phyloP scores from a whole-genome alignment of 2,113 vertebrate species.

The Pelusios castaneus region DNA sequence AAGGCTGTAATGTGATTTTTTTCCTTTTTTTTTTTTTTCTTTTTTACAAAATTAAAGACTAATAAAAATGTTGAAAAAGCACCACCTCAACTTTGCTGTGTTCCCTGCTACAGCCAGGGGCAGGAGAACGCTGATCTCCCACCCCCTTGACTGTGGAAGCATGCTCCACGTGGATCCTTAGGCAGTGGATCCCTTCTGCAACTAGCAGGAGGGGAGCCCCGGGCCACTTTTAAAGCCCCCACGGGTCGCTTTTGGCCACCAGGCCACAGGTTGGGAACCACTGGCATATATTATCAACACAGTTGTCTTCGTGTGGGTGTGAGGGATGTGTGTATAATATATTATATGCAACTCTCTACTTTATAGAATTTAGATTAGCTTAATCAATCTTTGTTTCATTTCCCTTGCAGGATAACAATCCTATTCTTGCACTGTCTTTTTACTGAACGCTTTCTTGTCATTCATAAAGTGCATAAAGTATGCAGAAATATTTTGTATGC shows the following conservation, averaged over 20 bases:
- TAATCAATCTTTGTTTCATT: background rate
- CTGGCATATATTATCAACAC: background rate
- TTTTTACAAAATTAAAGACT: background rate
- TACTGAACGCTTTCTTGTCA: background rate
- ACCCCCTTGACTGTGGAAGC: no score
- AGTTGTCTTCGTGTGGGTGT: background rate
- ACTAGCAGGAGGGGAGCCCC: no score
- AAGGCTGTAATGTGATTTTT: background rate
- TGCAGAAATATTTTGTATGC: background rate
- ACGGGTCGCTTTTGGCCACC: no score
- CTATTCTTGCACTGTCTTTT: background rate
- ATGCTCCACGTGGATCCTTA: no score
- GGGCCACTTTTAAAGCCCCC: no score
- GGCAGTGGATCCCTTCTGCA: no score
- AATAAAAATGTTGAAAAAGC: background rate
- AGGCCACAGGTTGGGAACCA: no score
- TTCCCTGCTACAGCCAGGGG: no score
- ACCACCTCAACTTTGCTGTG: no score
- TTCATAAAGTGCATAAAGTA: background rate
- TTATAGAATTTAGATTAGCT: background rate
- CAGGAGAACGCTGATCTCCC: no score
- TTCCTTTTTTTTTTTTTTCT: background rate
- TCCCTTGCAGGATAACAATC: background rate
- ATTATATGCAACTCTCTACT: background rate
- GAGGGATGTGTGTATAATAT: no score